Base-by-base conservation (phyloP, 2,888 invertebrate genomes). In the Ametastegia equiseti region DNA sequence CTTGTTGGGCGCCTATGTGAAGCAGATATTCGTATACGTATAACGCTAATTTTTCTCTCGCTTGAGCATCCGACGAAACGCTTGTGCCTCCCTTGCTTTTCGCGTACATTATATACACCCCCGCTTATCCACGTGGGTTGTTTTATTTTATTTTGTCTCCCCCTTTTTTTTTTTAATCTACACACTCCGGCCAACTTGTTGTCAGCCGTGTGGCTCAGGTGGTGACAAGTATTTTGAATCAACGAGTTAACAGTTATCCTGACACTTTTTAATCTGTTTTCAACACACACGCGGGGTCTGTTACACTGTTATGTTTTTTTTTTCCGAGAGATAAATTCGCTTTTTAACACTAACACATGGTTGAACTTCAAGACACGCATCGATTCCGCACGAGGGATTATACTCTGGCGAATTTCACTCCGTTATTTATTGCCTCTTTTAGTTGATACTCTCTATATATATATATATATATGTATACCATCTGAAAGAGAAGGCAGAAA, bases 21-120 rank as follows among this genome's bases (percentile, higher is more conserved):
- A 94, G 90, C 88, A 95, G 92, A 92, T 95, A 95, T 92, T 95
- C 95, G 89, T 95, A 95, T 75, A 95, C 95, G 91, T 95, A 95
- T 83, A 94, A 90, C 82, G 94, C 94, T 89, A 95, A 92, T 91
- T 94, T 94, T 92, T 94, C 94, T 89, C 94, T 92, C 85, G 94
- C 94, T 91, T 94, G 94, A 87, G 93, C 94, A 92, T 94, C 94
- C 86, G 94, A 94, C 85, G 94, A 94, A 84, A 94, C 94, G 82
- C 93, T 92, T 81, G 94, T 93, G 86, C 93, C 93, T 92, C 57
- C 57, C 77, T 77, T 57, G 39, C 33, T 60, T 92, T 94, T 94
- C 87, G 94, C 93, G 91, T 94, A 94, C 94, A 94, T 94, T 84
- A 85, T 87, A 11, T 27, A n/a, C n/a, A n/a, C 45, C 45, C 27